phyloP scores from a whole-genome alignment of 2,888 invertebrate species.

The Caenorhabditis japonica region DNA sequence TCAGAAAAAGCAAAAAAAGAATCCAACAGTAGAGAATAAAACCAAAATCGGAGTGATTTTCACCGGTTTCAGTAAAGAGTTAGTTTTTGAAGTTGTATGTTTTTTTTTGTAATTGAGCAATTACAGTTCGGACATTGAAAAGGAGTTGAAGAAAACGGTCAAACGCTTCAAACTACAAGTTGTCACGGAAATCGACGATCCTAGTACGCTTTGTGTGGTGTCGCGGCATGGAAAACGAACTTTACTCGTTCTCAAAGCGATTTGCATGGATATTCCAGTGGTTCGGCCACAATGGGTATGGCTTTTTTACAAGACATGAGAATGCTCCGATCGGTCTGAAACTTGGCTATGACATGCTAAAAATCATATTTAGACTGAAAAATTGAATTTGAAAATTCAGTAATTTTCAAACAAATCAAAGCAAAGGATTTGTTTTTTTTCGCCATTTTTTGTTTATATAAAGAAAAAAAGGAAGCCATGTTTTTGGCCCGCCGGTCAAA shows the following conservation, averaged over 20 bases:
- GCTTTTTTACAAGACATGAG: neutral
- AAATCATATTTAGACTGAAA: too few relatives aligned
- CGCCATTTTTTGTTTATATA: too few relatives aligned
- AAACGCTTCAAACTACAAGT: slow-evolving; percentile 25
- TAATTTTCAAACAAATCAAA: too few relatives aligned
- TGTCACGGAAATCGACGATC: slow-evolving; percentile 25
- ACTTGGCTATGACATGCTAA: too few relatives aligned
- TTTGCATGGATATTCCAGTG: slow-evolving; percentile 44
- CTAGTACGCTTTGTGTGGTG: slow-evolving; percentile 46
- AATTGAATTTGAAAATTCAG: too few relatives aligned
- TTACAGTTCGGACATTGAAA: slow-evolving; percentile 36
- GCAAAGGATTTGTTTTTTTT: too few relatives aligned
- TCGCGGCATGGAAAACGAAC: slow-evolving; percentile 53
- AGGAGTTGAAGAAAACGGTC: slow-evolving; percentile 22
- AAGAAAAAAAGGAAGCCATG: too few relatives aligned
- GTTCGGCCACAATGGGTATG: slow-evolving; percentile 55
- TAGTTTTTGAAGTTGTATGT: neutral
- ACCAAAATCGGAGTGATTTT: slow-evolving; percentile 42
- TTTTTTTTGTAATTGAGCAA: neutral
- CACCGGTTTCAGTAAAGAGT: slow-evolving; percentile 48
- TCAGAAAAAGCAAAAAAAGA: neutral
- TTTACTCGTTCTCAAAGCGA: slow-evolving; percentile 45
- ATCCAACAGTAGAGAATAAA: neutral
- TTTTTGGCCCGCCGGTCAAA: too few relatives aligned
- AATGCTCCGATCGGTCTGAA: too few relatives aligned